Evolutionary conservation across 2,888 invertebrate genomes (phyloP), one percentile per base, ranked within the genome.

Genomic region (Pristionchus entomophagus): DNA sequence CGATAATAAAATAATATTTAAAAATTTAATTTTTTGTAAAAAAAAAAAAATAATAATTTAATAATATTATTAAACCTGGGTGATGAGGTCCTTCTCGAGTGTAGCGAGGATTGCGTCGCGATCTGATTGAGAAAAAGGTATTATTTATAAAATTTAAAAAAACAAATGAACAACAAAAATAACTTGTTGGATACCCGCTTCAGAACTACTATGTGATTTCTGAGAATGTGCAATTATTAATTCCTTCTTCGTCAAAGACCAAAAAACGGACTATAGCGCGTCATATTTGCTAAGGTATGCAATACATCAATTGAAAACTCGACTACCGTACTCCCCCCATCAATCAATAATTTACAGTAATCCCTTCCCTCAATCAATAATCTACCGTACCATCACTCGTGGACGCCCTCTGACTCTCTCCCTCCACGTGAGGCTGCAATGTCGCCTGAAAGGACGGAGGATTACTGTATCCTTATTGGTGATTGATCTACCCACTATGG

Each of bases 61-160:
- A 29, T 65, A 12, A 88, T 51, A n/a, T n/a, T n/a, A n/a, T 32
- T 89, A 88, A 29, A 91, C 87, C 83, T 91, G 91, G 22, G 89
- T 89, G 51, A 91, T 91, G 22, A 91, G 86, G 0, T 88, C 88
- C 73, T 88, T 89, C 85, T 91, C 91, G 62, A 91, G 84, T 45
- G 89, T 86, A 2, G 87, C 65, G 38, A 91, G 86, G 12, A 88
- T 85, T 53, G 89, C 89, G n/a, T 87, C 88, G 1, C 88, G 86
- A 22, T 87, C 88, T 88, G 84, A 32, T n/a, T n/a, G n/a, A 87
- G 69, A 22, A 10, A n/a, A 5, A 22, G 38, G n/a, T 53, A 35
- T 22, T 22, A 6, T 19, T 41, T 8, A 5, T 65, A 2, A 77
- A 17, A 35, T 35, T 32, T 17, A 6, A 73, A 29, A 73, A 73